Base-by-base conservation (phyloP, 2,888 invertebrate species). In the Archips xylosteana region DNA sequence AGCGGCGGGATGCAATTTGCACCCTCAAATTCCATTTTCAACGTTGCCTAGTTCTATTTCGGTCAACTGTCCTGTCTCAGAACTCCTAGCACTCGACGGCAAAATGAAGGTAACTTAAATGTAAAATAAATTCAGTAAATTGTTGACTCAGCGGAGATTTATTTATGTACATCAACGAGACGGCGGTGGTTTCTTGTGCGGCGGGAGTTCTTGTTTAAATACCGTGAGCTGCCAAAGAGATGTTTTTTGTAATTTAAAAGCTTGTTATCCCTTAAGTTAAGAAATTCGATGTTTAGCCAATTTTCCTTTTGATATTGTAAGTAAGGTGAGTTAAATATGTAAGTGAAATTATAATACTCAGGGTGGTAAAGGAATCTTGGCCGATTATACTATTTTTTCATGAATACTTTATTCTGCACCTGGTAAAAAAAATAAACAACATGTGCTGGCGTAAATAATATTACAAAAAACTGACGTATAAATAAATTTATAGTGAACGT, bases 1-100 rank as follows among this genome's bases (percentile, higher is more conserved):
- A 75, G 76, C 61, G 78, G 73, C 76, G 76, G 80, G 80, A 85
- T 86, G 84, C 85, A 87, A 88, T 87, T 88, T 85, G 80, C 81
- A 77, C 75, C 82, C 80, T 78, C 80, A 83, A 86, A 86, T 85
- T 85, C 82, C 79, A 74, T 85, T 87, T 83, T 74, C 82, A 77
- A 70, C 75, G 76, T 81, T 79, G 77, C 76, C 79, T 80, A 75
- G 78, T 80, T 78, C 76, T 78, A 81, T 83, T 85, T 81, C 78
- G 81, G 82, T 82, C 82, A 83, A 81, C 81, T 79, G 74, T 68
- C 74, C 57, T 60, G 47, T 13, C 60, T 15, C 60, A 23, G 3
- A 57, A 57, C 32, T 57, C 60, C 34, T 63, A 57, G 39, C 12
- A 6, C 36, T 70, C 45, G 23, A 13, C 60, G 23, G 62, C 60